Evolutionary conservation across 2,888 invertebrate genomes (phyloP).

Genomic region (Acheta domesticus): DNA sequence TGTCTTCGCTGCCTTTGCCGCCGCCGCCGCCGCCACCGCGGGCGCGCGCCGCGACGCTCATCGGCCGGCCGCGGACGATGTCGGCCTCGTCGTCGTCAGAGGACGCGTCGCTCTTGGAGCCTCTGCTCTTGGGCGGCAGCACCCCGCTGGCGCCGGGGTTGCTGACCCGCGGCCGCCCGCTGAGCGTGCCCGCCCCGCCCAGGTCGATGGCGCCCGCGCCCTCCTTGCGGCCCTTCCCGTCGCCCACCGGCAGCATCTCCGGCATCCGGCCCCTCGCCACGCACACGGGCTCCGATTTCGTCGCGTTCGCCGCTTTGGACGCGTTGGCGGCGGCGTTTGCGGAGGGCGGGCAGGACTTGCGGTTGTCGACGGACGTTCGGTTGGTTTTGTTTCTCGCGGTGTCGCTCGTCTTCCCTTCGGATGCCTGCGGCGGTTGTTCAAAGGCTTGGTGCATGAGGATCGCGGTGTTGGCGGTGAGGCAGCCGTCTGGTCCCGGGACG

Average conservation of each 20-base stretch:
- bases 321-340: too few species aligned
- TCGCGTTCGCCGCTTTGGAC: neutral
- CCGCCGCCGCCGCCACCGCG: neutral
- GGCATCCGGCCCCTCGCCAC: neutral
- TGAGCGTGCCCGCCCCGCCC: too few species aligned
- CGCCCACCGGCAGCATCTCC: neutral
- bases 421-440: neutral
- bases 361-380: too few species aligned
- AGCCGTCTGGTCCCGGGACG: neutral
- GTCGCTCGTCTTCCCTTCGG: neutral
- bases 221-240: neutral
- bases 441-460: neutral
- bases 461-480: neutral
- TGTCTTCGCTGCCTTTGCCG: neutral
- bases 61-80: neutral
- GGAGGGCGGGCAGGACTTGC: too few species aligned
- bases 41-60: neutral
- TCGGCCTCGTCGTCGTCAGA: neutral
- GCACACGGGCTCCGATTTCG: neutral
- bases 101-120: neutral
- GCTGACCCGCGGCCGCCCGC: too few species aligned
- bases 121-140: neutral
- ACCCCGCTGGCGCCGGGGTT: too few species aligned
- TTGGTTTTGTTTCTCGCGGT: too few species aligned
- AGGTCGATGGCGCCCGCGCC: neutral